phyloP scores from a whole-genome alignment of 2,113 vertebrate species.

The Cepphus grylle region DNA sequence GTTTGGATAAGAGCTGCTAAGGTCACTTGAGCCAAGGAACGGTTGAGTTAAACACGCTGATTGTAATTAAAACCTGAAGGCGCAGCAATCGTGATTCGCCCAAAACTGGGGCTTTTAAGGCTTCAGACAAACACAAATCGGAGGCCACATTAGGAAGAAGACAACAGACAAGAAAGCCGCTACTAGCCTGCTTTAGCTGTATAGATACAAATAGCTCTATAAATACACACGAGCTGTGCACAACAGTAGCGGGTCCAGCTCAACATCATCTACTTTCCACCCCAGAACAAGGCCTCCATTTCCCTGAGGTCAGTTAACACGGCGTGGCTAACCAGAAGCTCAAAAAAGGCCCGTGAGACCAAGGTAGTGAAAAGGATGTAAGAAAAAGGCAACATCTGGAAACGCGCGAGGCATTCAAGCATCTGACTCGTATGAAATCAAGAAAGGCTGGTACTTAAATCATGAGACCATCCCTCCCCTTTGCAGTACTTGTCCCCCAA shows the following conservation, averaged over 20 bases:
- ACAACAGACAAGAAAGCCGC: neutral
- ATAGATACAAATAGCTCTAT: neutral
- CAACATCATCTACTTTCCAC: neutral
- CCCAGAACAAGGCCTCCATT: neutral
- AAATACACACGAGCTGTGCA: neutral
- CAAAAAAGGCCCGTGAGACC: neutral
- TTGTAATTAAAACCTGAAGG: neutral
- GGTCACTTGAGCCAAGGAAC: neutral
- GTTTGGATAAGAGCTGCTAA: neutral
- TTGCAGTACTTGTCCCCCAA: neutral
- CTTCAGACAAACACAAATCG: neutral
- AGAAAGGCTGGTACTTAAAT: neutral
- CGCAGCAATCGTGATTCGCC: neutral
- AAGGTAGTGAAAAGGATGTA: neutral
- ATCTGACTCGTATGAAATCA: neutral
- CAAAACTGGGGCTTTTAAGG: neutral
- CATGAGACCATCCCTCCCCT: neutral
- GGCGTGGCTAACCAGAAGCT: neutral
- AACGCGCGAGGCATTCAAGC: neutral
- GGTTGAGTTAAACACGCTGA: neutral
- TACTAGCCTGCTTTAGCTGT: neutral
- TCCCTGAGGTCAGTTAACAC: neutral
- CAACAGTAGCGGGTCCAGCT: neutral
- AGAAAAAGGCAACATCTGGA: slow-evolving; percentile 1
- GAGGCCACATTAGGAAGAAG: neutral